A percentile compares a stretch with the other conserved stretches of the same genome.
phyloP scores from a whole-genome alignment of 2,113 vertebrate species.

The Oceanodroma tethys region DNA sequence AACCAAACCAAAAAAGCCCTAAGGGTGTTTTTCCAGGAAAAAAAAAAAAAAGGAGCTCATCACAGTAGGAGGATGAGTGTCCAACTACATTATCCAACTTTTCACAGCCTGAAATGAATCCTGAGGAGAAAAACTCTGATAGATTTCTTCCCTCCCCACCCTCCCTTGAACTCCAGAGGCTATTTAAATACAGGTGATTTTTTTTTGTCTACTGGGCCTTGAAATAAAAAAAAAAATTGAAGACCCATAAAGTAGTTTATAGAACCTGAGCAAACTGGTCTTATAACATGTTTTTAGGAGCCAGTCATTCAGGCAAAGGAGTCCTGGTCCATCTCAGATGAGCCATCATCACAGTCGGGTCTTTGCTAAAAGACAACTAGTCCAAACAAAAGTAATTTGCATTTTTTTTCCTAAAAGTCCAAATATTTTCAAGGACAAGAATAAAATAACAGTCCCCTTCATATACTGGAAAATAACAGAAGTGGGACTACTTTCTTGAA shows the following conservation, averaged over 20 bases:
- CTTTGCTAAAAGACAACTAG: neutral
- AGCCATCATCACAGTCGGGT: neutral
- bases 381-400: neutral
- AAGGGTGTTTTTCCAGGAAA: neutral
- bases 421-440: neutral
- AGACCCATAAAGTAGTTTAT: neutral
- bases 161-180: neutral
- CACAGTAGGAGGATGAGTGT: neutral
- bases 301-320: neutral
- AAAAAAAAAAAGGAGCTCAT: no score
- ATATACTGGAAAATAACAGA: neutral
- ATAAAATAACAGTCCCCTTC: neutral
- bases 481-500: neutral
- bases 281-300: neutral
- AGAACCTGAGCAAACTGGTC: neutral
- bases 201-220: neutral
- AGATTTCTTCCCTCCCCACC: neutral
- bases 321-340: neutral
- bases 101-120: neutral
- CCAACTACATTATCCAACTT: neutral
- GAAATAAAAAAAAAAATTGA: neutral
- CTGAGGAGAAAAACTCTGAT: neutral
- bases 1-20: neutral
- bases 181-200: neutral
- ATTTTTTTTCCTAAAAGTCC: neutral